A percentile compares a stretch with the other conserved stretches of the same genome.
phyloP scores from a whole-genome alignment of 1,140 invertebrate species.

The Helicorthomorpha holstii region DNA sequence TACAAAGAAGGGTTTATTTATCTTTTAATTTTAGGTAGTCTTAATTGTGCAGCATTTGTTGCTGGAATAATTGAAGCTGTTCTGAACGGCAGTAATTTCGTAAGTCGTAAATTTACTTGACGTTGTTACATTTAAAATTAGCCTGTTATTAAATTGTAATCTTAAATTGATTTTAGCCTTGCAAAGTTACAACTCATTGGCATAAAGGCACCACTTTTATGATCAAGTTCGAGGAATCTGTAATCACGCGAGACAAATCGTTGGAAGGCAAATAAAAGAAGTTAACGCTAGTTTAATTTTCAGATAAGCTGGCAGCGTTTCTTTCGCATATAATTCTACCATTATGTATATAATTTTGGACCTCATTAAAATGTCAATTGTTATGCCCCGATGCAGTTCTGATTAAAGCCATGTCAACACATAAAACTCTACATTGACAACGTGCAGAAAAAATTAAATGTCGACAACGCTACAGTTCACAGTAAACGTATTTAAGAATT shows the following conservation, averaged over 20 bases:
- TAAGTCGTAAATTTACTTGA: conserved; percentile 36
- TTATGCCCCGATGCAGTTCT: no score
- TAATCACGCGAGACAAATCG: conserved; percentile 81
- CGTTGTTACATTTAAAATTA: conserved; percentile 3
- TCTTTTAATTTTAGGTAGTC: conserved; percentile 31
- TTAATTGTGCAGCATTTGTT: conserved; percentile 96
- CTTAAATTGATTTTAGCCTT: conserved; percentile 48
- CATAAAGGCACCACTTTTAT: conserved; percentile 98
- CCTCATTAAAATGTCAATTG: no score
- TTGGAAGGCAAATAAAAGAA: conserved; percentile 68
- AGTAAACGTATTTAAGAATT: no score
- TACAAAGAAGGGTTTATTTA: neutral
- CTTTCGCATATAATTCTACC: no score
- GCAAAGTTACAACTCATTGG: conserved; percentile 94
- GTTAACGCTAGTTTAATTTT: no score
- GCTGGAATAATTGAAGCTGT: conserved; percentile 96
- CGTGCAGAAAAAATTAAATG: no score
- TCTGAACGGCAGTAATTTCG: conserved; percentile 85
- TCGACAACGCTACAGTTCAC: no score
- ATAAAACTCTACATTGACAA: no score
- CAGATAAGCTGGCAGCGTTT: no score
- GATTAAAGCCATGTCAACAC: no score
- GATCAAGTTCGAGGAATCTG: conserved; percentile 93
- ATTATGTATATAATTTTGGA: no score
- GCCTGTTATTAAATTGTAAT: neutral